Percentiles rank a stretch among this genome's conserved stretches.
These are phyloP conservation scores for Scaptomyza polygonia DNA, from an alignment of 2,888 invertebrate genomes.

Conservation along the genomic window DNA sequence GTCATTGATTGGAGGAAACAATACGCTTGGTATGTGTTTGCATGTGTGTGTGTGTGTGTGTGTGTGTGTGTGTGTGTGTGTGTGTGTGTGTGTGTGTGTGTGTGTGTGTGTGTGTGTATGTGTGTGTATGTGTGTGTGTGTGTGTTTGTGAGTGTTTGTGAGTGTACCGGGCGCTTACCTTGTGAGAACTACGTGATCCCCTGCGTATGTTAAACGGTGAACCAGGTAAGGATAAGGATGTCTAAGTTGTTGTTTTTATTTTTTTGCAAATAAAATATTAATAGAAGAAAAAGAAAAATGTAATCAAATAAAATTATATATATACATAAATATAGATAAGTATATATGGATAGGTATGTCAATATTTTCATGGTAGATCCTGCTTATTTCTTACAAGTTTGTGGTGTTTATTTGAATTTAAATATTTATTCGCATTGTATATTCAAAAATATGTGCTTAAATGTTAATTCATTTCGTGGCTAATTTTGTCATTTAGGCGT, in stretches of 20 bases:
- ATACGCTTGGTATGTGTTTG: slow-evolving; percentile 21
- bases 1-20: slow-evolving; percentile 48
- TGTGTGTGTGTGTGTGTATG: slow-evolving; percentile 9
- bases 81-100: slow-evolving; percentile 4
- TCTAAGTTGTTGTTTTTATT: slow-evolving; percentile 86
- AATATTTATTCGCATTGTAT: slow-evolving; percentile 27
- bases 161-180: slow-evolving; percentile 81
- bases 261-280: slow-evolving; percentile 69
- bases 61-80: slow-evolving; percentile 36
- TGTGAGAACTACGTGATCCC: slow-evolving; percentile 95
- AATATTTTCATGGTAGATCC: slow-evolving; percentile 30
- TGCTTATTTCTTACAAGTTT: slow-evolving; percentile 31
- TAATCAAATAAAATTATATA: slow-evolving; percentile 77
- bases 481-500: slow-evolving; percentile 7
- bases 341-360: too few relatives aligned
- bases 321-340: slow-evolving; percentile 39
- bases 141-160: slow-evolving; percentile 15
- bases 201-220: slow-evolving; percentile 97
- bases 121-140: slow-evolving; percentile 3
- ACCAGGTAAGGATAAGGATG: slow-evolving; percentile 97
- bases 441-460: slow-evolving; percentile 23
- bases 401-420: slow-evolving; percentile 27
- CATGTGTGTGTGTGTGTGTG: slow-evolving; percentile 1
- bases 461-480: slow-evolving; percentile 15
- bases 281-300: slow-evolving; percentile 74